Evolutionary conservation across 64 coral and sea anemone species (phyloP).

Genomic region (Montipora capricornis): DNA sequence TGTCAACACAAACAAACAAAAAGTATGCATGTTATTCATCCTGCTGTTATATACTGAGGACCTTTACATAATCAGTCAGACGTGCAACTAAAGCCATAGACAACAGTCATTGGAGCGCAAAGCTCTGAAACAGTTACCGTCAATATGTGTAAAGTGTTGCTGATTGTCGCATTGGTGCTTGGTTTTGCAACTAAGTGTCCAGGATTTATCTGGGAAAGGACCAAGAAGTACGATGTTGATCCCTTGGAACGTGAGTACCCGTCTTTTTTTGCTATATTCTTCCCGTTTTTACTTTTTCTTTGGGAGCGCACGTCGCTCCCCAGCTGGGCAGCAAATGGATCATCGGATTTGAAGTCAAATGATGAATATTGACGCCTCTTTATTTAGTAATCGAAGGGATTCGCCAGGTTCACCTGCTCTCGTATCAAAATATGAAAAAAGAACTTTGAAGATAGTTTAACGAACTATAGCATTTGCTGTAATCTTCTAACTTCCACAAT

Average conservation of each 20-base stretch:
- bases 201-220: slow-evolving; percentile 25
- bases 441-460: too few relatives aligned
- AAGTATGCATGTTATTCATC: neutral
- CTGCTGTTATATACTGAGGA: neutral
- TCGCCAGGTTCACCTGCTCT: too few relatives aligned
- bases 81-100: neutral
- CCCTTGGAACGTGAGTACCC: neutral
- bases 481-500: too few relatives aligned
- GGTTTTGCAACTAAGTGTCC: neutral
- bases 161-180: neutral
- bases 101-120: neutral
- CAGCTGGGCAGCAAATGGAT: too few relatives aligned
- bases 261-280: neutral
- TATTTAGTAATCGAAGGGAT: too few relatives aligned
- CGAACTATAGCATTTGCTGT: too few relatives aligned
- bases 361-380: too few relatives aligned
- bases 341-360: too few relatives aligned
- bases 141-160: neutral
- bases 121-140: neutral
- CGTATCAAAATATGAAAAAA: too few relatives aligned
- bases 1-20: slow-evolving; percentile 1
- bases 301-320: too few relatives aligned
- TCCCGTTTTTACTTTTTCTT: neutral
- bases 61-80: neutral
- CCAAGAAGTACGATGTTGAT: neutral